A percentile compares a stretch with the other conserved stretches of the same genome.
phyloP scores from a whole-genome alignment of 2,888 invertebrate genomes.

The Cyrtodaria siliqua region DNA sequence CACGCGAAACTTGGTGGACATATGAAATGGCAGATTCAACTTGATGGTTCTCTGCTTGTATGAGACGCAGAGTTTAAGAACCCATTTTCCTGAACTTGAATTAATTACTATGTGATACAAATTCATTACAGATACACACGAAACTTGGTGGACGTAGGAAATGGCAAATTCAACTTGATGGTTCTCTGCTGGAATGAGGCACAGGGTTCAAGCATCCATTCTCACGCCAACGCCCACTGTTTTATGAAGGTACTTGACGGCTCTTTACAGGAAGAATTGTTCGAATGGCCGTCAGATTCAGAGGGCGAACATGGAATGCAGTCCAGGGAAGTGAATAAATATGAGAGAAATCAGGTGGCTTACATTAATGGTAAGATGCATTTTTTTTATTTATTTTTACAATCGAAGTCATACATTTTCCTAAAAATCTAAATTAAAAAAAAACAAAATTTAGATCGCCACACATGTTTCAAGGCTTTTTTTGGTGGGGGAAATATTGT shows the following conservation, averaged over 20 bases:
- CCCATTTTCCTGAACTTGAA: too few species aligned
- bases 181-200: conserved; percentile 99
- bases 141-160: conserved; percentile 97
- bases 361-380: conserved; percentile 98
- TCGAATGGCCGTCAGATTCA: conserved; percentile 91
- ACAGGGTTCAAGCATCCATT: conserved; percentile 97
- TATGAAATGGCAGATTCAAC: conserved; percentile 98
- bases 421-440: too few species aligned
- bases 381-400: too few species aligned
- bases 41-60: conserved; percentile 99
- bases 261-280: conserved; percentile 91
- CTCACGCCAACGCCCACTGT: conserved; percentile 98
- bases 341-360: conserved; percentile 93
- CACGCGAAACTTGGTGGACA: conserved; percentile 97
- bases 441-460: too few species aligned
- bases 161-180: conserved; percentile 99
- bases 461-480: too few species aligned
- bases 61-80: conserved; percentile 96
- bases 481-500: too few species aligned
- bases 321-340: conserved; percentile 89
- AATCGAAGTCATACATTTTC: too few species aligned
- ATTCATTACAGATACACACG: conserved; percentile 95
- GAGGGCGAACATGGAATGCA: conserved; percentile 87
- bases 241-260: conserved; percentile 96
- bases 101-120: too few species aligned